Percentiles rank a stretch among this genome's conserved stretches.
These are phyloP conservation scores for Centropristis striata DNA, from an alignment of 2,113 vertebrate species.

Conservation along the genomic window DNA sequence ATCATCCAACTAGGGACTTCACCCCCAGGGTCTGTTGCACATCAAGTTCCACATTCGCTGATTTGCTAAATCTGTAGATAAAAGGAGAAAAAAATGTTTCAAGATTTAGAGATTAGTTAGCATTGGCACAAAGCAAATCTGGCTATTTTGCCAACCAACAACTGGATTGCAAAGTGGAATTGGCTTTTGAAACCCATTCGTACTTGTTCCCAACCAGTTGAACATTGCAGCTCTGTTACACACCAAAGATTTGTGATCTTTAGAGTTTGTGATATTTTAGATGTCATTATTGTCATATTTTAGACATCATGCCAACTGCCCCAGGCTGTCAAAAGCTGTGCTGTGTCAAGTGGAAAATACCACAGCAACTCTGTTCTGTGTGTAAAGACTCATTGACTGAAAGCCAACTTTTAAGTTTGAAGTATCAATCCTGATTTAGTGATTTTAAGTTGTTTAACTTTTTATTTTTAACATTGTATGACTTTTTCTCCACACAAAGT, in stretches of 20 bases:
- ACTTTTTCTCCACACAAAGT: neutral
- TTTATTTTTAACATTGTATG: neutral
- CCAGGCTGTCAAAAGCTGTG: neutral
- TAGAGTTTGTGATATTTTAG: neutral
- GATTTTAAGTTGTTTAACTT: neutral
- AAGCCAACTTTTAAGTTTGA: neutral
- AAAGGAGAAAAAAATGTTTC: neutral
- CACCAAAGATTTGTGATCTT: neutral
- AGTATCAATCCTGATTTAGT: neutral
- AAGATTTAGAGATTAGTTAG: neutral
- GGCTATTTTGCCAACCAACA: neutral
- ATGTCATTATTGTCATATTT: neutral
- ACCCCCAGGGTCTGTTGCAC: no score
- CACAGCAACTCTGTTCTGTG: neutral
- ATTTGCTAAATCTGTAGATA: no score
- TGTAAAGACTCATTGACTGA: neutral
- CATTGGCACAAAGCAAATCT: neutral
- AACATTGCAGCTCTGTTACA: neutral
- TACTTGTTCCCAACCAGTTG: neutral
- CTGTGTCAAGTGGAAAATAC: neutral
- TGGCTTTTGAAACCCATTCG: neutral
- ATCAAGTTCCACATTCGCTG: no score
- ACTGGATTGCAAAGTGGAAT: neutral
- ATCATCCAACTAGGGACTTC: no score
- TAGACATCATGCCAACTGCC: neutral